These are phyloP conservation scores for Microdon myrmicae DNA, from an alignment of 2,888 invertebrate genomes.

Conservation along the genomic window DNA sequence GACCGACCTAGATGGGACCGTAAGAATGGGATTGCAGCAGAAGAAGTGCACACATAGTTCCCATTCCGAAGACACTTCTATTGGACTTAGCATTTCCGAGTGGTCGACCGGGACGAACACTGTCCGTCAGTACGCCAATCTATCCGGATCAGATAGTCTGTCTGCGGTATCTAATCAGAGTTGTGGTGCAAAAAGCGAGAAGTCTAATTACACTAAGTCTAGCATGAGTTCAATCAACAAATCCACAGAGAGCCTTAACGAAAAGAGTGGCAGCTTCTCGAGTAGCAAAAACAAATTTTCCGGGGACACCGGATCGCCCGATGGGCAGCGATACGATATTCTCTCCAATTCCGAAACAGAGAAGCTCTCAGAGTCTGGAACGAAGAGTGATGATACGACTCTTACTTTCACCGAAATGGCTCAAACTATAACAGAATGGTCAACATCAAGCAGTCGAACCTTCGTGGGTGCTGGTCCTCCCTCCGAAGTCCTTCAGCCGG, in stretches of 20 bases:
- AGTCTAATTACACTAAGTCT: conserved; percentile 71
- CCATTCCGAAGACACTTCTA: conserved; percentile 87
- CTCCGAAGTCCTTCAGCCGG: conserved; percentile 44
- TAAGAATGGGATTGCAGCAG: conserved; percentile 80
- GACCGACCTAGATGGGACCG: conserved; percentile 84
- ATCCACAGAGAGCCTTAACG: conserved; percentile 69
- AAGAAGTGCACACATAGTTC: conserved; percentile 86
- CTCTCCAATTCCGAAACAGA: conserved; percentile 72
- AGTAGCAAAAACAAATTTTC: conserved; percentile 62
- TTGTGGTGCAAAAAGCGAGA: conserved; percentile 71
- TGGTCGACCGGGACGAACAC: conserved; percentile 90
- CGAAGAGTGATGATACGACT: conserved; percentile 84
- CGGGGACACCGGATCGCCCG: conserved; percentile 66
- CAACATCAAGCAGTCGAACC: conserved; percentile 82
- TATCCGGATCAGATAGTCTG: conserved; percentile 76
- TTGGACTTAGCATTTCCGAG: conserved; percentile 85
- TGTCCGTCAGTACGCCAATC: conserved; percentile 81
- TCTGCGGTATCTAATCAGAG: conserved; percentile 71
- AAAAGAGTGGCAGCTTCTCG: conserved; percentile 65
- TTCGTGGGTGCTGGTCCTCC: conserved; percentile 69
- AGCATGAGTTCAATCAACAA: conserved; percentile 72
- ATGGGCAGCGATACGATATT: conserved; percentile 70
- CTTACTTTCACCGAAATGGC: conserved; percentile 76
- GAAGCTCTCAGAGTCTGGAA: conserved; percentile 73
- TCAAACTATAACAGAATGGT: conserved; percentile 86